Conservation (phyloP, 2,113 vertebrate species). For the Phrynocephalus versicolor region DNA sequence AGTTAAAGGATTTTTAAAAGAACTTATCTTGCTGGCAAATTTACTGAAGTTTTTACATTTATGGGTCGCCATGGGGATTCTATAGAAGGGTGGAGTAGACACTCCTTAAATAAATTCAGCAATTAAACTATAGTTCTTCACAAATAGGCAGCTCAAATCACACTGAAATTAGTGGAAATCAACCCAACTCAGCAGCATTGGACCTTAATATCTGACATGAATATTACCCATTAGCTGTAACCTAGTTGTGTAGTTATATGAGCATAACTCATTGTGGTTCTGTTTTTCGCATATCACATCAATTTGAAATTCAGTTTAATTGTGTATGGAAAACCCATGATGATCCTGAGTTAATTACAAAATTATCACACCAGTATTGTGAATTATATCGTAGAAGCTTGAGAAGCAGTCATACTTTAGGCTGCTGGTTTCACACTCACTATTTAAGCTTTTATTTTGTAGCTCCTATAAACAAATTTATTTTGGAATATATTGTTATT, state of each 20-base stretch:
- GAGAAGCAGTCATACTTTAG: background rate
- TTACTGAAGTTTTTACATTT: background rate
- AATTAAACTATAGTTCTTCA: background rate
- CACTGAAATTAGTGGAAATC: background rate
- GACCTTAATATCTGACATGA: too few relatives aligned
- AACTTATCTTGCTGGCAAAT: background rate
- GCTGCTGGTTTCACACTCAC: background rate
- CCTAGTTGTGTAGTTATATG: too few relatives aligned
- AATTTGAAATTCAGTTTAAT: too few relatives aligned
- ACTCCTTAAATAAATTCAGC: background rate
- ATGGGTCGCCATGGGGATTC: background rate
- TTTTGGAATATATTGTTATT: background rate
- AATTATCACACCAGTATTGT: background rate
- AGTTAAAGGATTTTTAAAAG: background rate
- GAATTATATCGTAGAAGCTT: background rate
- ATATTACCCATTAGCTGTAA: too few relatives aligned
- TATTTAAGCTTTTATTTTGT: background rate
- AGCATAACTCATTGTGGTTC: too few relatives aligned
- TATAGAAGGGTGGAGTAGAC: too few relatives aligned
- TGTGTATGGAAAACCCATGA: background rate
- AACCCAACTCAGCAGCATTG: too few relatives aligned
- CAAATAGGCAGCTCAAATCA: too few relatives aligned
- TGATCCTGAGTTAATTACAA: background rate
- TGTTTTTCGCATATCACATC: too few relatives aligned
- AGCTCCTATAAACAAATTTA: background rate